phyloP scores from a whole-genome alignment of 2,113 vertebrate species.

The Channa maculata region DNA sequence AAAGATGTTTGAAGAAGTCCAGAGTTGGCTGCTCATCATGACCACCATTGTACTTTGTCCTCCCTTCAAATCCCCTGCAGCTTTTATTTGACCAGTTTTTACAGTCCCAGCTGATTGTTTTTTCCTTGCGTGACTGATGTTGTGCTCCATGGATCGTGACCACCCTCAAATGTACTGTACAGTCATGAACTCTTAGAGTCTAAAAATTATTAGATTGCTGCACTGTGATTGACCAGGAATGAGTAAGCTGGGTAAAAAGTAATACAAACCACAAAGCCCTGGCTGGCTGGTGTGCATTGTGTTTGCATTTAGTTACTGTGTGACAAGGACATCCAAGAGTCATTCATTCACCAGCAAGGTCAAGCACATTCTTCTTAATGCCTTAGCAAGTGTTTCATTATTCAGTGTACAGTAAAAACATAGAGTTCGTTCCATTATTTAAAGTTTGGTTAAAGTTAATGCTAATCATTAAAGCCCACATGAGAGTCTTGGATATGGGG shows the following conservation, averaged over 20 bases:
- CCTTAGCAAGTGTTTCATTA: neutral
- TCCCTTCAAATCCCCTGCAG: conserved; percentile 15
- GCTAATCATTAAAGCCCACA: conserved; percentile 26
- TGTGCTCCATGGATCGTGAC: conserved; percentile 26
- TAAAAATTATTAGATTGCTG: conserved; percentile 50
- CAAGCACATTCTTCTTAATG: conserved; percentile 23
- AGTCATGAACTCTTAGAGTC: conserved; percentile 30
- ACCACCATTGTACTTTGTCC: conserved; percentile 40
- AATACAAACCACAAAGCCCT: conserved; percentile 23
- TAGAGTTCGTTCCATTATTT: conserved; percentile 25
- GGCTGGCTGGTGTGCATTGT: neutral
- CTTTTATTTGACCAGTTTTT: conserved; percentile 57
- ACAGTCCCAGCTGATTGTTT: conserved; percentile 56
- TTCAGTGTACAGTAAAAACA: conserved; percentile 25
- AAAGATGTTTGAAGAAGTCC: conserved; percentile 45
- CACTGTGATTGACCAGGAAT: conserved; percentile 12
- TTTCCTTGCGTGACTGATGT: conserved; percentile 50
- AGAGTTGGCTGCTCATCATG: conserved; percentile 29
- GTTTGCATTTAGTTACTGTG: conserved; percentile 62
- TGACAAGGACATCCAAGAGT: conserved; percentile 47
- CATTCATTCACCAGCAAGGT: conserved; percentile 64
- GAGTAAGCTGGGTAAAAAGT: conserved; percentile 49
- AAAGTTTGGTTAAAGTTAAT: conserved; percentile 54
- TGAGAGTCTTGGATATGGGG: neutral
- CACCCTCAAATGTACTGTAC: conserved; percentile 24